phyloP scores from a whole-genome alignment of 1,140 invertebrate species.

The Drosophila bocki region DNA sequence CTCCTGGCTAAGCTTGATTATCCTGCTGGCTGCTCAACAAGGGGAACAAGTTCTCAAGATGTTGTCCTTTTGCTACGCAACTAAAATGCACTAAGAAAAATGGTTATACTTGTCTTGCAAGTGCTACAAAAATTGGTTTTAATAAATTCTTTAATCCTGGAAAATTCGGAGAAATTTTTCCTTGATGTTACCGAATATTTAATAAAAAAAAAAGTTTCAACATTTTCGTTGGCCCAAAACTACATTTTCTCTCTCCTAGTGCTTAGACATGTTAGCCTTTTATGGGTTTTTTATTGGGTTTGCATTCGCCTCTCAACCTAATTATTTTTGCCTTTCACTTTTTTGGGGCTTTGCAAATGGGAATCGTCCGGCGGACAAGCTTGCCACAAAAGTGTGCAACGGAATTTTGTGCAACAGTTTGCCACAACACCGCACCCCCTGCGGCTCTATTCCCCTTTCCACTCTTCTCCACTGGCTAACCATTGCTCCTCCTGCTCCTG shows the following conservation, averaged over 20 bases:
- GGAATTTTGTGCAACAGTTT: constrained; percentile 46
- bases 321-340: constrained; percentile 17
- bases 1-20: constrained; percentile 63
- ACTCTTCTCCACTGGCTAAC: not conserved
- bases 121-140: no score
- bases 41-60: constrained; percentile 32
- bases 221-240: not conserved
- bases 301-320: constrained; percentile 4
- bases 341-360: not conserved
- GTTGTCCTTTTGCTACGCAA: not conserved
- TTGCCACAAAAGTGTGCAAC: constrained; percentile 24
- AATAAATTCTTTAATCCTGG: no score
- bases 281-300: constrained; percentile 10
- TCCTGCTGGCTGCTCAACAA: constrained; percentile 46
- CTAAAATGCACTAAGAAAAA: constrained; percentile 17
- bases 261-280: constrained; percentile 1
- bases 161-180: no score
- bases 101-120: not conserved
- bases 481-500: not conserved
- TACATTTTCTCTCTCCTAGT: not conserved
- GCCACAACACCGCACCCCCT: not conserved
- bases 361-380: constrained; percentile 7
- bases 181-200: no score
- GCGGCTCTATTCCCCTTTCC: not conserved
- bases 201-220: no score